These are phyloP conservation scores for Enoplosus armatus DNA, from an alignment of 2,797 vertebrate species.

Conservation along the genomic window DNA sequence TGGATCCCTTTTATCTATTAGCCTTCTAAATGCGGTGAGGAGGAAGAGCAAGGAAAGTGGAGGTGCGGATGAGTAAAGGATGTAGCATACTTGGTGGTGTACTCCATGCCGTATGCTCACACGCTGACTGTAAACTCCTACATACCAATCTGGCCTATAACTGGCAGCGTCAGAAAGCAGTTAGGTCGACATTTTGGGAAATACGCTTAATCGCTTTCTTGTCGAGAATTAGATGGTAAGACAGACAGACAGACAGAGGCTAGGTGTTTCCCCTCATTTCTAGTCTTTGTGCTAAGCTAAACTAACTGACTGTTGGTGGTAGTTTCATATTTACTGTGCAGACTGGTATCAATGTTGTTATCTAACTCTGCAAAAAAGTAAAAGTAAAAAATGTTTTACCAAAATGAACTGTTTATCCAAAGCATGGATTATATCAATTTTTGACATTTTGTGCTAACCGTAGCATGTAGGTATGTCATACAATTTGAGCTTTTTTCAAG, in stretches of 20 bases:
- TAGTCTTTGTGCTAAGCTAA: background rate
- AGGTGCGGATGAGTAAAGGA: conserved; percentile 10
- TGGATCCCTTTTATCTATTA: conserved; percentile 29
- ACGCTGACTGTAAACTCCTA: conserved; percentile 14
- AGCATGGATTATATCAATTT: background rate
- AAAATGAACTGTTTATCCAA: background rate
- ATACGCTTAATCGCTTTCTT: background rate
- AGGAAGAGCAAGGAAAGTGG: conserved; percentile 15
- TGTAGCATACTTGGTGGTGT: background rate
- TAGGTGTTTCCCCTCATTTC: background rate
- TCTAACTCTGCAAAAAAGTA: background rate
- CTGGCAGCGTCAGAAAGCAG: conserved; percentile 27
- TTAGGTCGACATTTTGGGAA: background rate
- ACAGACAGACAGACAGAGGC: background rate
- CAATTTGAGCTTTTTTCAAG: background rate
- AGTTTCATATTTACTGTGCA: background rate
- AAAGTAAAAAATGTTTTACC: background rate
- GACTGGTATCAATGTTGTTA: background rate
- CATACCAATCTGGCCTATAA: conserved; percentile 38
- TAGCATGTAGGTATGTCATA: background rate
- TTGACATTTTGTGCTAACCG: background rate
- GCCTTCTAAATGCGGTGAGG: conserved; percentile 18
- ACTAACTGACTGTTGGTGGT: background rate
- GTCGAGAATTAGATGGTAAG: background rate
- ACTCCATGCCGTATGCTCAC: background rate